phyloP scores from a whole-genome alignment of 2,797 vertebrate species.

The Dendrocincla tyrannina region DNA sequence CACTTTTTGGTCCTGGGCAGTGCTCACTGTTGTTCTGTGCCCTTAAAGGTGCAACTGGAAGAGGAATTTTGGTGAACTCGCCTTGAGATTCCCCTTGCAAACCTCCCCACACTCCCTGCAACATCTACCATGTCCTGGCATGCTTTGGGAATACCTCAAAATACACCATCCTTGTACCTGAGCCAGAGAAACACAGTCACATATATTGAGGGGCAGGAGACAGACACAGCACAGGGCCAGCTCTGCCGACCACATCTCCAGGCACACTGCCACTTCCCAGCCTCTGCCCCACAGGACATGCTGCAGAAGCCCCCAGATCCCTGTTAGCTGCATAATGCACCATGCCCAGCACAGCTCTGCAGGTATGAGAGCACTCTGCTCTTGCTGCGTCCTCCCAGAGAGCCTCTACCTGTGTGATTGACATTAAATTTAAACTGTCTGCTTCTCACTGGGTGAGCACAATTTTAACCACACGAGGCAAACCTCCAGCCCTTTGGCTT shows the following conservation, averaged over 20 bases:
- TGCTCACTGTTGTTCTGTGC: not conserved
- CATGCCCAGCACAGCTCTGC: not conserved
- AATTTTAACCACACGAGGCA: not conserved
- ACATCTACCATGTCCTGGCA: not conserved
- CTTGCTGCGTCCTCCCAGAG: not conserved
- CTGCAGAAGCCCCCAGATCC: not conserved
- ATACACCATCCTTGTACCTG: not conserved
- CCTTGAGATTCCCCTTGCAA: not conserved
- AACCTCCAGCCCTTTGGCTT: not conserved
- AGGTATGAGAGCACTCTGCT: not conserved
- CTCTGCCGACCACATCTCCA: not conserved
- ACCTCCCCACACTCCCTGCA: not conserved
- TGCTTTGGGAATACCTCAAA: not conserved
- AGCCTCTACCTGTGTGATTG: not conserved
- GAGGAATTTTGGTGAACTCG: not conserved
- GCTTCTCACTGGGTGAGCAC: not conserved
- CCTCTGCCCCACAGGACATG: not conserved
- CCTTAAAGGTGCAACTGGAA: not conserved
- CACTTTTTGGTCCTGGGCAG: not conserved
- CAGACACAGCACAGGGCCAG: not conserved
- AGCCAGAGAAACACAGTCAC: not conserved
- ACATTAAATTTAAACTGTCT: not conserved
- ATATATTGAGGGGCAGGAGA: not conserved
- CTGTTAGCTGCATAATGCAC: not conserved
- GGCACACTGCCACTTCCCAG: not conserved